Evolutionary conservation across 2,113 vertebrate genomes (phyloP), one percentile per base, ranked within the genome.

Genomic region (Marmota flaviventris): DNA sequence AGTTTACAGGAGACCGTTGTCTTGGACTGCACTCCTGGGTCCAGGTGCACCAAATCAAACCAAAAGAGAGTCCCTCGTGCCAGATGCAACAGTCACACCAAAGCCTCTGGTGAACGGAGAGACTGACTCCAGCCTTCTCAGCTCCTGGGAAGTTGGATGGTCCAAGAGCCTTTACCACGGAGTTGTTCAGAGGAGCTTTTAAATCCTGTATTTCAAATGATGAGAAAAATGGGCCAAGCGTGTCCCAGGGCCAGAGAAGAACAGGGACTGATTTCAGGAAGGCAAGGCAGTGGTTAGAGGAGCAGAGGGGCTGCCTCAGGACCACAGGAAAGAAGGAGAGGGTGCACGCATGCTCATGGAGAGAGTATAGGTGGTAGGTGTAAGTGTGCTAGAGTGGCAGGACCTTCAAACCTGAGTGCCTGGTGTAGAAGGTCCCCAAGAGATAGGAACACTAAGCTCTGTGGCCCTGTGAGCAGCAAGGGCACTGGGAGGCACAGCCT

Each of bases 341-440:
- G 8, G 0, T 73, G 53, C 17, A 48, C 32, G 20, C 16, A 34
- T 25, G 16, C 67, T 79, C 42, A 29, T 8, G 17, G 70, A 89
- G 8, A 37, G 0, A 63, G 39, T 39, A 39, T 39, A 39, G 24
- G 34, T 42, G 18, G 10, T 18, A 86, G 61, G 16, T 29, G 51
- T 34, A 8, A 53, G 4, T 34, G 42, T 12, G 1, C 16, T 25
- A 2, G 25, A 83, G 32, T 29, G n/a, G 5, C 29, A 61, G 53
- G 51, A 51, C 12, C 18, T 34, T 34, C 6, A 4, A 7, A 7
- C 0, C 0, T 4, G 16, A 4, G 1, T 45, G 24, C 24, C 56
- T 2, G 5, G 17, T 0, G 4, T 1, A 0, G 13, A 6, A 61
- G 34, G 32, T 18, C 0, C 1, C 3, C 48, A 29, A 17, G 48